Conservation (phyloP, 1,140 invertebrate species). For the Brachionus manjavacas region DNA sequence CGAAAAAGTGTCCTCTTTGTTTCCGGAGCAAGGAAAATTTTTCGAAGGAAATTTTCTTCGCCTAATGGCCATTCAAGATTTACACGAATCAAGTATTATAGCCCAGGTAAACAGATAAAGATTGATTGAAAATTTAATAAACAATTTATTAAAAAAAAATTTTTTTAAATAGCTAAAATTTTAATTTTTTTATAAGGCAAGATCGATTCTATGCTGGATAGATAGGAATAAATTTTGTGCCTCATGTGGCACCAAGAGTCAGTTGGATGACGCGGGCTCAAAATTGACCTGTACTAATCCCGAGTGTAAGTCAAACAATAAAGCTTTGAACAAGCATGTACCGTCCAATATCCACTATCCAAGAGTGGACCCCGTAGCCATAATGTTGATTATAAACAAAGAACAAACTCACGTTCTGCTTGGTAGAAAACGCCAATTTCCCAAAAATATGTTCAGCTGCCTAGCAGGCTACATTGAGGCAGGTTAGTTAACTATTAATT, state of each 20-base stretch:
- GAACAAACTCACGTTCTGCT: constrained; percentile 58
- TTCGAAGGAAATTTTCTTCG: constrained; percentile 39
- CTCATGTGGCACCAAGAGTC: constrained; percentile 54
- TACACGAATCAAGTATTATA: constrained; percentile 17
- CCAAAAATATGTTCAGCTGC: constrained; percentile 61
- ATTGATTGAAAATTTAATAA: neutral
- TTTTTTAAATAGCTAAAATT: neutral
- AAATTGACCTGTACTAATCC: constrained; percentile 52
- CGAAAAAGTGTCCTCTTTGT: neutral
- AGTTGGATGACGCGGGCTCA: constrained; percentile 52
- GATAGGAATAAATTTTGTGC: constrained; percentile 57
- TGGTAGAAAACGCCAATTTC: constrained; percentile 59
- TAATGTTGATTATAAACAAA: constrained; percentile 60
- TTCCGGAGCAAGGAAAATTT: constrained; percentile 20
- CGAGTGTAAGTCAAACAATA: constrained; percentile 46
- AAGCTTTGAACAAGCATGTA: constrained; percentile 46
- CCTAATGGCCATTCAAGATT: constrained; percentile 36
- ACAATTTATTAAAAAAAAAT: neutral
- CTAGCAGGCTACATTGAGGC: constrained; percentile 64
- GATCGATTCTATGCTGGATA: constrained; percentile 58
- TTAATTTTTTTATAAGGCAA: constrained; percentile 46
- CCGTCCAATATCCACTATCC: constrained; percentile 55
- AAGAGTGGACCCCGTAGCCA: constrained; percentile 61
- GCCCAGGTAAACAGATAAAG: neutral
- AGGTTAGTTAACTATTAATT: constrained; percentile 49